phyloP scores from a whole-genome alignment of 2,888 invertebrate genomes.

The Ennomos erosarius region DNA sequence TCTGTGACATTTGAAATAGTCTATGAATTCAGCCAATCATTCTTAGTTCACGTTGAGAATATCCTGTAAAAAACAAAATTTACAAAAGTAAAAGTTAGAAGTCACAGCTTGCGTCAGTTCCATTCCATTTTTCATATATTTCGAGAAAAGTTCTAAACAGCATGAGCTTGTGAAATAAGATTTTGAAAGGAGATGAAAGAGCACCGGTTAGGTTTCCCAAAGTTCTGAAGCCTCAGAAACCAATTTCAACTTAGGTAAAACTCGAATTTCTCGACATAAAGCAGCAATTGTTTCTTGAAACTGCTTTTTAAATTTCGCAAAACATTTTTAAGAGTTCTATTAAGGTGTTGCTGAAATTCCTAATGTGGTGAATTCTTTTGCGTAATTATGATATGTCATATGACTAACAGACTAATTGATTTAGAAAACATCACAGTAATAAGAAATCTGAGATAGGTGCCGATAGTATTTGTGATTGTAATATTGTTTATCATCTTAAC shows the following conservation, averaged over 20 bases:
- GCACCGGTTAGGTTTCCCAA: constrained; percentile 62
- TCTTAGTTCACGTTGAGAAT: too few species aligned
- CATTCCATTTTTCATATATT: constrained; percentile 8
- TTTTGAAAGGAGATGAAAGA: constrained; percentile 59
- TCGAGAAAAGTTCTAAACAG: constrained; percentile 26
- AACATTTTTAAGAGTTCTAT: constrained; percentile 33
- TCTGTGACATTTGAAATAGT: constrained; percentile 13
- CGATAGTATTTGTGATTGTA: too few species aligned
- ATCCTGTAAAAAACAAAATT: neutral
- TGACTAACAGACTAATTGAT: too few species aligned
- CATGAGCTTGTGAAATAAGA: constrained; percentile 45
- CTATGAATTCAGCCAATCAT: neutral
- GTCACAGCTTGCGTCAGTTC: neutral
- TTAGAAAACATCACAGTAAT: too few species aligned
- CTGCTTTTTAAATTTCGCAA: constrained; percentile 51
- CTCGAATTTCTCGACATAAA: constrained; percentile 61
- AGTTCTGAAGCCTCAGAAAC: constrained; percentile 72
- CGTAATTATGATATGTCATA: neutral
- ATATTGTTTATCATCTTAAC: too few species aligned
- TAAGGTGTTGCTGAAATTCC: constrained; percentile 16
- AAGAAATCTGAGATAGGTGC: too few species aligned
- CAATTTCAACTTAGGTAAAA: constrained; percentile 58
- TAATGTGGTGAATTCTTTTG: constrained; percentile 3
- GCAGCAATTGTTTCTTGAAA: constrained; percentile 53
- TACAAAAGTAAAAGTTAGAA: neutral